Base-by-base conservation (phyloP, 2,888 invertebrate genomes). In the Lutraria lutraria region DNA sequence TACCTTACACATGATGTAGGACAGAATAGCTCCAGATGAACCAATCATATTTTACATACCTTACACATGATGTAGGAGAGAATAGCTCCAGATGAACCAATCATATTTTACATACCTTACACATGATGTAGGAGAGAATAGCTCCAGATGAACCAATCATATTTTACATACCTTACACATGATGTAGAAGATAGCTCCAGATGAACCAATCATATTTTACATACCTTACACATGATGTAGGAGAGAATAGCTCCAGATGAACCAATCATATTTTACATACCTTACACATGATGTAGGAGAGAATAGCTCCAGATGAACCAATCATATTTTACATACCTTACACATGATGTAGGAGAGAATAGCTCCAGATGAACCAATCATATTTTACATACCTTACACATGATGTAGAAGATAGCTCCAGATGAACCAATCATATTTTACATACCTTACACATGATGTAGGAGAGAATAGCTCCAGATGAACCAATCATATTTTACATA, bases 311-410 rank as follows among this genome's bases (percentile, higher is more conserved):
- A 89, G 98, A 98, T 89, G 98, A 98, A 83, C 99, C 98, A 96
- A 99, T 99, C 92, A 99, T n/a, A n/a, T n/a, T n/a, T 25, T 21
- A 87, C 94, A 91, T 92, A 98, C 98, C 97, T 98, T 98, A 97
- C 98, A 99, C 99, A 99, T 99, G 95, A 99, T 99, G 97, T 99
- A 98, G 0, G 98, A 98, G 12, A 99, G 97, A 97, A 99, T 99
- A 91, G 98, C 99, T 95, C 99, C 99, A 89, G 98, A 98, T 89
- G 98, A 98, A 83, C 99, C 98, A 96, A 99, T 99, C 92, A 99
- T n/a, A n/a, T n/a, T n/a, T 25, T 21, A 87, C 94, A 91, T 92
- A 98, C 98, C 97, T 98, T 98, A 97, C 98, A 99, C 99, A 99
- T 99, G 95, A 99, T 99, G 97, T 99, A 98, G 0, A 98, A 98